Conservation (phyloP, 2,888 invertebrate genomes). For the Mythimna vitellina region DNA sequence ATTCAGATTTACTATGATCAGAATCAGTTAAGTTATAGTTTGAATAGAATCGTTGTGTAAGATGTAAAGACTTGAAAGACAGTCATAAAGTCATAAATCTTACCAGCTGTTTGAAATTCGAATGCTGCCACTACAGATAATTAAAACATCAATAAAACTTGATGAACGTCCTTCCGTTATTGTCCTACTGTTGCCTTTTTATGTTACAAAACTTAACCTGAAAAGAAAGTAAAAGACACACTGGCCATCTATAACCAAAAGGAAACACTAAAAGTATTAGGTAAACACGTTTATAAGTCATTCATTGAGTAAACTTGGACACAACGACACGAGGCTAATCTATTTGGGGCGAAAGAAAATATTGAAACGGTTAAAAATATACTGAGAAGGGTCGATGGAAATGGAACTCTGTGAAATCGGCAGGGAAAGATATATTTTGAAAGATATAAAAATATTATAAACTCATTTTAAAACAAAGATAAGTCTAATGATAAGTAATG, state of each 20-base stretch:
- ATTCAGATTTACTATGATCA: no score
- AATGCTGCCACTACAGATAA: constrained; percentile 15
- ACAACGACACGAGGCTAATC: constrained; percentile 49
- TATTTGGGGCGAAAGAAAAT: constrained; percentile 60
- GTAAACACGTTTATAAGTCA: constrained; percentile 53
- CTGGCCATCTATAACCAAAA: constrained; percentile 24
- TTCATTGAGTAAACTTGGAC: constrained; percentile 55
- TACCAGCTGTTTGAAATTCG: constrained; percentile 24
- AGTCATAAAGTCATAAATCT: constrained; percentile 32
- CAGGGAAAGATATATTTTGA: constrained; percentile 1
- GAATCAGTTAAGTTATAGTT: not conserved
- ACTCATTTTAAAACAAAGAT: not conserved
- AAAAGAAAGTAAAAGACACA: constrained; percentile 21
- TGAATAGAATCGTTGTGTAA: not conserved
- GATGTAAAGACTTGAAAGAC: constrained; percentile 12
- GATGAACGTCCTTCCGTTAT: constrained; percentile 25
- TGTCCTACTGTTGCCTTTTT: not conserved
- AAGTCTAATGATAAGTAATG: not conserved
- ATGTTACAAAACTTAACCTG: constrained; percentile 9
- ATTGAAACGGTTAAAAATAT: constrained; percentile 59
- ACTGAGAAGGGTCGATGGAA: constrained; percentile 32
- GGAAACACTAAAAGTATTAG: constrained; percentile 47
- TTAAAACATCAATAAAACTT: constrained; percentile 29
- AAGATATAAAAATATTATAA: not conserved
- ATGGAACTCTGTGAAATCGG: constrained; percentile 27